These are phyloP conservation scores for Tromatobia lineatoria DNA, from an alignment of 2,888 invertebrate species.

Conservation along the genomic window DNA sequence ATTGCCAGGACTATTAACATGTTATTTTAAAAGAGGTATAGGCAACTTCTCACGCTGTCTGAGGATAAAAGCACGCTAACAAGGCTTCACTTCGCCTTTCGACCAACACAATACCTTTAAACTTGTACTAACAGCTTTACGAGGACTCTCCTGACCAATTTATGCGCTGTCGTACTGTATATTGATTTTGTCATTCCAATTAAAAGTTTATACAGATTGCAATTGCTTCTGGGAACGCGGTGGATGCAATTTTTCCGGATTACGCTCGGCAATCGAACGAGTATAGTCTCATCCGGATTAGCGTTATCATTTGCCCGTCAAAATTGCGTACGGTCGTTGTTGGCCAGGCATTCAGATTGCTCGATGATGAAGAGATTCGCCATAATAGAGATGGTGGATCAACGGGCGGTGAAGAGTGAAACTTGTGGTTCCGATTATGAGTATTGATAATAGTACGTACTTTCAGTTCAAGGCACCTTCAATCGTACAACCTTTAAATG, in stretches of 20 bases:
- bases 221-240: slow-evolving; percentile 47
- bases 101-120: background rate
- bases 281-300: slow-evolving; percentile 61
- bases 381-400: background rate
- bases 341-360: slow-evolving; percentile 1
- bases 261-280: slow-evolving; percentile 62
- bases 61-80: background rate
- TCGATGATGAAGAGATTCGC: slow-evolving; percentile 42
- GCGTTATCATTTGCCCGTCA: slow-evolving; percentile 52
- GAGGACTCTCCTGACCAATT: background rate
- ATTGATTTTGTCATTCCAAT: slow-evolving; percentile 67
- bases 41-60: background rate
- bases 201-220: slow-evolving; percentile 62
- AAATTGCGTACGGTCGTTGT: slow-evolving; percentile 43
- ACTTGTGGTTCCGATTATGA: background rate
- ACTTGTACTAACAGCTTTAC: background rate
- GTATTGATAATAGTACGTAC: background rate
- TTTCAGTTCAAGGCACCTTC: background rate
- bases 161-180: slow-evolving; percentile 45
- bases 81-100: background rate
- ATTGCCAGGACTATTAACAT: background rate
- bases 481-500: too few relatives aligned
- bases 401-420: background rate
- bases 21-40: background rate
- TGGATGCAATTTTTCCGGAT: slow-evolving; percentile 66